Base-by-base conservation (phyloP, 2,888 invertebrate genomes). In the Candidula unifasciata region DNA sequence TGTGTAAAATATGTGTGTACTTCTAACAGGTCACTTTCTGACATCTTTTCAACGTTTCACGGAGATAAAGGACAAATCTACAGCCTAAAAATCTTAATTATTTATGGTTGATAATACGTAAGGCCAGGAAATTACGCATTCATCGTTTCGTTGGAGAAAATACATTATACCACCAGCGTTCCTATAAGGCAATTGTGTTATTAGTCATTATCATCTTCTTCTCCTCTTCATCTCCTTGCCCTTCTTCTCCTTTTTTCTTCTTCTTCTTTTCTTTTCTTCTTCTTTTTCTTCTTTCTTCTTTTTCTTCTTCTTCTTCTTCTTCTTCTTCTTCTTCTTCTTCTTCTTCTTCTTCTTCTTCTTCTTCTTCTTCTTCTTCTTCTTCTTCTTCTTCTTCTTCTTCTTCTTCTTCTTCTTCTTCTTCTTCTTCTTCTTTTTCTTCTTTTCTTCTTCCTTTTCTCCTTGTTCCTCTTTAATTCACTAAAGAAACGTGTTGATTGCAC, bases 201-300 rank as follows among this genome's bases (percentile, higher is more conserved):
- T n/a, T n/a, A n/a, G 13, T 44, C 44, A 44, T 44, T 44, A 44
- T 44, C 44, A 21, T 27, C 33, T n/a, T 27, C 33, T 27, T 5
- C 69, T 33, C 27, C 69, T 27, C 18, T n/a, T 66, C 66, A 21
- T 27, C n/a, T n/a, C n/a, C n/a, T 27, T 33, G 21, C 69, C 66
- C 33, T 79, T 66, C 24, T 66, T 79, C 33, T 79, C 30, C 27
- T 5, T 79, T 64, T 33, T 52, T 80, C 71, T 27, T 27, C 33
- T 18, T 82, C 74, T 57, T 57, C 37, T 27, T 64, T 79, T 37
- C 35, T 27, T n/a, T n/a, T 79, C 66, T 66, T 21, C 35, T 37
- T 79, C 37, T 66, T 37, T 35, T n/a, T 79, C 37, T 66, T 27
- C 64, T 66, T 79, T 35, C 60, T 64, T 79, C 66, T 66, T 27